Percentiles rank a stretch among this genome's conserved stretches.
Evolutionary conservation across 1,140 invertebrate species (phyloP).

Genomic region (Zaprionus ghesquierei): DNA sequence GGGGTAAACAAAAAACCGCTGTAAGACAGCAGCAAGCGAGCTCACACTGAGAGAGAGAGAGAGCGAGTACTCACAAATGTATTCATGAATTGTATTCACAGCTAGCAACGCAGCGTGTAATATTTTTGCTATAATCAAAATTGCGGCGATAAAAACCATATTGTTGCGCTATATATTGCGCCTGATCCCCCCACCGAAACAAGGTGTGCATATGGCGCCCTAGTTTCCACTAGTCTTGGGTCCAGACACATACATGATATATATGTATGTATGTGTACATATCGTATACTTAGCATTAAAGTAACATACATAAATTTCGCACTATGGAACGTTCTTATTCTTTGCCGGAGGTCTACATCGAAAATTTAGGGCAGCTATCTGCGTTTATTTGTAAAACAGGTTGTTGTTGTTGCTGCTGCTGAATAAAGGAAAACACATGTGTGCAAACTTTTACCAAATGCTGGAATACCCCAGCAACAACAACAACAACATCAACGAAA

Average conservation of each 20-base stretch:
- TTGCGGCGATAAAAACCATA: constrained; percentile 71
- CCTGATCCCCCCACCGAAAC: constrained; percentile 8
- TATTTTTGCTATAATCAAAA: constrained; percentile 77
- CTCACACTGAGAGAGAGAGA: background rate
- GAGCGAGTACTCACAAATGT: background rate
- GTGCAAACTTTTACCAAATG: constrained; percentile 62
- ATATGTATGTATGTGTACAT: no score
- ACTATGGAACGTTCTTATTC: constrained; percentile 12
- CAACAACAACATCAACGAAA: background rate
- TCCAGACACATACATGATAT: constrained; percentile 1
- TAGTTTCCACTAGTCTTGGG: constrained; percentile 52
- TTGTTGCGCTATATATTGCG: constrained; percentile 53
- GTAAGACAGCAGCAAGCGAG: constrained; percentile 35
- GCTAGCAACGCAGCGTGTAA: constrained; percentile 58
- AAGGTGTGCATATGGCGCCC: constrained; percentile 74
- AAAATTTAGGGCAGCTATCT: constrained; percentile 71
- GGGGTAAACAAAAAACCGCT: constrained; percentile 63
- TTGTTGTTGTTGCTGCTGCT: constrained; percentile 51
- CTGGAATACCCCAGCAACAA: background rate
- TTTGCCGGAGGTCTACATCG: constrained; percentile 8
- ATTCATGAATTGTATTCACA: background rate
- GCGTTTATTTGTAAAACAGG: constrained; percentile 75
- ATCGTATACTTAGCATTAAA: constrained; percentile 32
- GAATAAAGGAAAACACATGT: constrained; percentile 71
- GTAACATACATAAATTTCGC: constrained; percentile 51